Evolutionary conservation across 2,888 invertebrate genomes (phyloP).

Genomic region (Seira musarum): DNA sequence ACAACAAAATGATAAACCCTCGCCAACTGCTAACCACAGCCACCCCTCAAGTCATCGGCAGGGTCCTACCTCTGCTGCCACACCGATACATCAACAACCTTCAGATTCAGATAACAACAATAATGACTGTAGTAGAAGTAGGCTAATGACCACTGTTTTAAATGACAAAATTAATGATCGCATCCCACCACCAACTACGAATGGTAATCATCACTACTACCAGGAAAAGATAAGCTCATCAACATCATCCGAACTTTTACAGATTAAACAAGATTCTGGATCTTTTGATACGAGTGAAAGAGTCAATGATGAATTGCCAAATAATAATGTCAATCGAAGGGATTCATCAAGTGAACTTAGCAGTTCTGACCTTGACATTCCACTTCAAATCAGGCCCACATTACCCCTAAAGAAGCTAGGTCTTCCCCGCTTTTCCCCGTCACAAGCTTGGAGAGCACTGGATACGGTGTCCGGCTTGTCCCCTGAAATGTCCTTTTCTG

Average conservation of each 20-base stretch:
- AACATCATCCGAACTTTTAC: constrained; percentile 48
- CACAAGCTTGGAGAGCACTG: constrained; percentile 85
- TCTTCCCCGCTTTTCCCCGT: constrained; percentile 86
- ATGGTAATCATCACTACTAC: constrained; percentile 23
- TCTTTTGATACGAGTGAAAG: constrained; percentile 71
- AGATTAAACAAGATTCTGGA: constrained; percentile 73
- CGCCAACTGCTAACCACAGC: constrained; percentile 29
- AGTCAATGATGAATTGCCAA: constrained; percentile 66
- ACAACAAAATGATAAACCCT: constrained; percentile 70
- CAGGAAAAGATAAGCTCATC: constrained; percentile 48
- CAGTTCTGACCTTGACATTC: constrained; percentile 75
- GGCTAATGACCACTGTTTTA: no score
- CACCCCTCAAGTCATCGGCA: no score
- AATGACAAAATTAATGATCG: constrained; percentile 32
- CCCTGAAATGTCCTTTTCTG: no score
- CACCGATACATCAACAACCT: constrained; percentile 47
- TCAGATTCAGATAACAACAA: constrained; percentile 63
- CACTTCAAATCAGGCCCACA: constrained; percentile 83
- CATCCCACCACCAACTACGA: constrained; percentile 14
- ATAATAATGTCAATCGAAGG: constrained; percentile 57
- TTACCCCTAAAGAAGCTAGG: constrained; percentile 84
- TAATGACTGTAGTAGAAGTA: constrained; percentile 29
- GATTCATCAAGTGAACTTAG: constrained; percentile 68
- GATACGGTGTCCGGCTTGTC: constrained; percentile 75
- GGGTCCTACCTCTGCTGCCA: no score